Evolutionary conservation across 1,140 invertebrate genomes (phyloP).

Genomic region (Pemphigus obesinymphae): DNA sequence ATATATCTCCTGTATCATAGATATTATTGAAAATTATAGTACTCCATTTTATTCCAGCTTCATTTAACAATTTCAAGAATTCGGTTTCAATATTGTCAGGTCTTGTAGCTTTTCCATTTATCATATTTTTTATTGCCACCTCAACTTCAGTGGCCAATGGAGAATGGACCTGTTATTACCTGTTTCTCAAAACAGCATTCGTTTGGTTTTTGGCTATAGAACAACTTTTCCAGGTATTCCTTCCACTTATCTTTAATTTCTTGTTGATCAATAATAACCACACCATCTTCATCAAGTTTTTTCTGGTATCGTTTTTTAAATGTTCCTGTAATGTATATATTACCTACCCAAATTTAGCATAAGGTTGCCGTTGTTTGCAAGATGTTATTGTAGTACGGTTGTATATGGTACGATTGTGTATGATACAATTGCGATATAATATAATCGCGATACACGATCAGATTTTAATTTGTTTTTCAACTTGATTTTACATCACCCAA

Average conservation of each 20-base stretch:
- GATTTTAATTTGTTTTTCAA: too few relatives aligned
- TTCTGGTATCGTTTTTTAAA: neutral
- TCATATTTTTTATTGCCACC: slow-evolving; percentile 5
- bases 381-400: too few relatives aligned
- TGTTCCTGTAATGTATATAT: too few relatives aligned
- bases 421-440: too few relatives aligned
- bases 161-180: too few relatives aligned
- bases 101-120: neutral
- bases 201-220: neutral
- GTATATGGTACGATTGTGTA: too few relatives aligned
- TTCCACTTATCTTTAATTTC: slow-evolving; percentile 3
- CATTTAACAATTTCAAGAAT: slow-evolving; percentile 42
- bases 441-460: too few relatives aligned
- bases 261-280: neutral
- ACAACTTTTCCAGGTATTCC: neutral
- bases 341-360: too few relatives aligned
- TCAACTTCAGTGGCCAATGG: slow-evolving; percentile 6
- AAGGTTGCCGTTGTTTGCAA: too few relatives aligned
- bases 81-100: neutral
- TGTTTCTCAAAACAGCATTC: neutral
- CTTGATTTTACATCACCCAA: too few relatives aligned
- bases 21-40: slow-evolving; percentile 35
- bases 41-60: slow-evolving; percentile 21
- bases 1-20: neutral
- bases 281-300: neutral